These are phyloP conservation scores for Drosophila mettleri DNA, from an alignment of 2,888 invertebrate genomes.

Conservation along the genomic window DNA sequence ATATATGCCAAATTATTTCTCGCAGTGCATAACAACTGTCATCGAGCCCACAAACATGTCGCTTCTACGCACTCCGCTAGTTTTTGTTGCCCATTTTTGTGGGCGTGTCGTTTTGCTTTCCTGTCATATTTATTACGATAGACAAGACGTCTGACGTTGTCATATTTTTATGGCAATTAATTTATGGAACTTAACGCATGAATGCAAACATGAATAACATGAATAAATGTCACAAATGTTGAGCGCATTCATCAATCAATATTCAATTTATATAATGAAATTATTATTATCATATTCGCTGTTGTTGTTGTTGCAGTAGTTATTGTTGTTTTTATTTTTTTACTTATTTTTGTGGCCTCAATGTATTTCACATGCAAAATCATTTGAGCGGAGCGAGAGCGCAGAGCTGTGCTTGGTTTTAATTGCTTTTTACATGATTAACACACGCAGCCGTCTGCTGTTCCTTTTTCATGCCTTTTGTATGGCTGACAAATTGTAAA, in stretches of 20 bases:
- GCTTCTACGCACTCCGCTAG: background rate
- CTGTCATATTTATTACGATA: conserved; percentile 10
- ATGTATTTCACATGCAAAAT: conserved; percentile 25
- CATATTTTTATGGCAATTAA: conserved; percentile 61
- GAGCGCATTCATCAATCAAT: conserved; percentile 66
- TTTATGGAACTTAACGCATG: conserved; percentile 60
- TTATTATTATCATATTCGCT: conserved; percentile 41
- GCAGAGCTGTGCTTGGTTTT: conserved; percentile 40
- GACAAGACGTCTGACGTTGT: conserved; percentile 22
- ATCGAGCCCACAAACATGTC: background rate
- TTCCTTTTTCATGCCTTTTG: conserved; percentile 28
- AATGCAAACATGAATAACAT: conserved; percentile 60
- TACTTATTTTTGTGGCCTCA: background rate
- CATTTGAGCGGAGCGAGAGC: background rate
- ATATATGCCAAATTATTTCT: background rate
- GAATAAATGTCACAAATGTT: conserved; percentile 69
- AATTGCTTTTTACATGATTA: conserved; percentile 65
- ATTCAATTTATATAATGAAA: conserved; percentile 63
- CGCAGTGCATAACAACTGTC: background rate
- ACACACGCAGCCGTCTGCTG: conserved; percentile 42
- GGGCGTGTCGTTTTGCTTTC: conserved; percentile 3
- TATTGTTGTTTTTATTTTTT: conserved; percentile 17
- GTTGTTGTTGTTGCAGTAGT: conserved; percentile 7
- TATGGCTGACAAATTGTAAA: conserved; percentile 43
- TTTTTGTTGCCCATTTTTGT: background rate